Percentiles rank a stretch among this genome's conserved stretches.
phyloP scores from a whole-genome alignment of 2,797 vertebrate species.

The Bradypus variegatus region DNA sequence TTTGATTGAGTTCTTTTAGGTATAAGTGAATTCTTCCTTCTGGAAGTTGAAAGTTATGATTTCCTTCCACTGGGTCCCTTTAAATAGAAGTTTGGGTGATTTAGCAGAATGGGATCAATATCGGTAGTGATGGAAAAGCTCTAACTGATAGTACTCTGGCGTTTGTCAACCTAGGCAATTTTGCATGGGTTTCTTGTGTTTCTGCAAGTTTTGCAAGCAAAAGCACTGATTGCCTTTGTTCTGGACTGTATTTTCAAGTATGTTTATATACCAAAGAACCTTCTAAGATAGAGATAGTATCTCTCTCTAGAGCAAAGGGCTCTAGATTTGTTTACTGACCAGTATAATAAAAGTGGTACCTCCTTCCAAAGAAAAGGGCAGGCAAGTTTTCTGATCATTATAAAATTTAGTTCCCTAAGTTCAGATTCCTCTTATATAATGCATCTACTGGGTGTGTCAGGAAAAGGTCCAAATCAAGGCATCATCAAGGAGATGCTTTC shows the following conservation, averaged over 20 bases:
- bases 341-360: background rate
- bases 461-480: too few species aligned
- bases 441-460: background rate
- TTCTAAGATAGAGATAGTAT: background rate
- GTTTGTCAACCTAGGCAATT: background rate
- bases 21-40: constrained; percentile 34
- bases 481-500: too few species aligned
- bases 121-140: background rate
- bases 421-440: background rate
- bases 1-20: constrained; percentile 37
- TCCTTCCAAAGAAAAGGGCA: background rate
- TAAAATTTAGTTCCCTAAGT: background rate
- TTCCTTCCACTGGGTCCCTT: constrained; percentile 28
- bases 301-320: background rate
- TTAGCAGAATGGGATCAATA: constrained; percentile 19
- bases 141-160: background rate
- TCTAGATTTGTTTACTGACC: background rate
- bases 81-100: constrained; percentile 17
- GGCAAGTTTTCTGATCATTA: background rate
- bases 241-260: background rate
- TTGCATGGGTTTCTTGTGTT: background rate
- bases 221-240: background rate
- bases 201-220: background rate
- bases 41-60: constrained; percentile 27
- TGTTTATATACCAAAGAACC: background rate